A percentile compares a stretch with the other conserved stretches of the same genome.
Conservation (phyloP, 2,113 vertebrate species). For the Oophaga pumilio region DNA sequence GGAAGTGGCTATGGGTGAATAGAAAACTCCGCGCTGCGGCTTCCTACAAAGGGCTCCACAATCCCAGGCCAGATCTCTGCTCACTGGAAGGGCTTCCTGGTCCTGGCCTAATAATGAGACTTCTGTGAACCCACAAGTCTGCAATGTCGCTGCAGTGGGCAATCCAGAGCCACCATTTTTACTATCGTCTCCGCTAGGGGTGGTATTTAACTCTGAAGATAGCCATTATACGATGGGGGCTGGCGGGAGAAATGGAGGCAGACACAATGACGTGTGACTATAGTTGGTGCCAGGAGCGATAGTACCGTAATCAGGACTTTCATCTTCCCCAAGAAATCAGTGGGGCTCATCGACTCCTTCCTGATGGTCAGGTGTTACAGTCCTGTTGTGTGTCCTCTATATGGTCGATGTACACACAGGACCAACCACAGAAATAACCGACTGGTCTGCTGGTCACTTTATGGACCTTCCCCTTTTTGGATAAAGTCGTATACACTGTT, state of each 20-base stretch:
- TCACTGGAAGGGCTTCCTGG: conserved; percentile 82
- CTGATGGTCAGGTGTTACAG: no score
- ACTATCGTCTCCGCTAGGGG: background rate
- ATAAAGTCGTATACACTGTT: no score
- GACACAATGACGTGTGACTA: no score
- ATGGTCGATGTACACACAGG: no score
- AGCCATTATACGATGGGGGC: background rate
- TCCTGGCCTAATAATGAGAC: conserved; percentile 77
- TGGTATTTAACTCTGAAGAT: background rate
- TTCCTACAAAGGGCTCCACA: conserved; percentile 74
- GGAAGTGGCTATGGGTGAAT: conserved; percentile 80
- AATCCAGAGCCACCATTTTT: background rate
- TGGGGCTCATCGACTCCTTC: no score
- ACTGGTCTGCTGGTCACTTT: no score
- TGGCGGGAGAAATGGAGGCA: background rate
- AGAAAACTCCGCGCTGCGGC: conserved; percentile 76
- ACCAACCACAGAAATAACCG: no score
- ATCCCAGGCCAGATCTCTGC: conserved; percentile 76
- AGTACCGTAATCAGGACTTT: no score
- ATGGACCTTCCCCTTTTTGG: no score
- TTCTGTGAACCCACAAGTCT: conserved; percentile 35
- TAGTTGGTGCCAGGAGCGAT: no score
- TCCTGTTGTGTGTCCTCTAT: no score
- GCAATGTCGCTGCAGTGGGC: background rate
- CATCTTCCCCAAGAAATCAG: no score